A percentile compares a stretch with the other conserved stretches of the same genome.
phyloP scores from a whole-genome alignment of 2,888 invertebrate species.

The Lycophotia porphyrea region DNA sequence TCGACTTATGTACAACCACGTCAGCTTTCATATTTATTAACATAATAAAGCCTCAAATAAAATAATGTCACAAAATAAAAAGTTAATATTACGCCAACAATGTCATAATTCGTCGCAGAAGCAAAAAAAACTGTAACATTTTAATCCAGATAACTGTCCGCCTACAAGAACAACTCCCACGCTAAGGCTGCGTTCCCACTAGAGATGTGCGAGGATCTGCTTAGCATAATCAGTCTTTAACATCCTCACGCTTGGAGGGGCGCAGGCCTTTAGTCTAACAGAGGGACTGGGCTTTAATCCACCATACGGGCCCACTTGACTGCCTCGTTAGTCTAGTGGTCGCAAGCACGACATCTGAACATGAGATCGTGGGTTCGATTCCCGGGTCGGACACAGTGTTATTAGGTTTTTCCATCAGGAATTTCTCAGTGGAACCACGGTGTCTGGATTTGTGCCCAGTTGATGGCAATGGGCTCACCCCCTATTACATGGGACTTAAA shows the following conservation, averaged over 20 bases:
- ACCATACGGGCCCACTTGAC: neutral
- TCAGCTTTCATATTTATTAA: neutral
- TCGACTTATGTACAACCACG: neutral
- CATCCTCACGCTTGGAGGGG: neutral
- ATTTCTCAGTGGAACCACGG: neutral
- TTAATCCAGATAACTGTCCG: conserved; percentile 16
- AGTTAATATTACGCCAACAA: neutral
- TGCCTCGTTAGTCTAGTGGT: neutral
- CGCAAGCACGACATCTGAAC: neutral
- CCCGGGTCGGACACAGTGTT: neutral
- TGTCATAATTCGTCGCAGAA: neutral
- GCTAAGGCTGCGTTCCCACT: neutral
- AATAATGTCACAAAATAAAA: neutral
- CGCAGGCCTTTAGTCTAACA: neutral
- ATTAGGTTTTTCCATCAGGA: neutral
- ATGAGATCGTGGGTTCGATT: neutral
- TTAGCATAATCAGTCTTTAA: neutral
- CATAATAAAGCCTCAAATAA: neutral
- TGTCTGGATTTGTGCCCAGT: neutral
- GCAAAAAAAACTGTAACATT: neutral
- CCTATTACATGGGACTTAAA: neutral
- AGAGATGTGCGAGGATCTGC: neutral
- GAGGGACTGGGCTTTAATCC: neutral
- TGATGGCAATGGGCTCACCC: neutral
- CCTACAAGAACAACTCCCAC: conserved; percentile 42